These are phyloP conservation scores for Cyanoramphus novaezelandiae DNA, from an alignment of 2,113 vertebrate species.

Conservation along the genomic window DNA sequence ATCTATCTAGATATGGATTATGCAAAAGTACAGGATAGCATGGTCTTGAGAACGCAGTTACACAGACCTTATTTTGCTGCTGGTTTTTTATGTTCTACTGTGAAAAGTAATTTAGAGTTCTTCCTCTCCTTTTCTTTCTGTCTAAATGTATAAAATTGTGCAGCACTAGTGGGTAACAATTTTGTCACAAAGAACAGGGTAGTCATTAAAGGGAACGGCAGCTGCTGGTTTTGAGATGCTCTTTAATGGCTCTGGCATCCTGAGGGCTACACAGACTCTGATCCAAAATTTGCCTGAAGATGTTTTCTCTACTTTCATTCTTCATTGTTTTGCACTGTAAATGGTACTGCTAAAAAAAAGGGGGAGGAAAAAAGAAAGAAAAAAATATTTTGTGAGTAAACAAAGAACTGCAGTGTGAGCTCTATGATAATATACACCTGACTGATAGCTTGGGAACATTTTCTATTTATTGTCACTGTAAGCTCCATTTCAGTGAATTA, in stretches of 20 bases:
- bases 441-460: background rate
- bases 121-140: background rate
- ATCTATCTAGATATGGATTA: background rate
- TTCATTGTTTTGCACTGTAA: background rate
- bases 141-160: background rate
- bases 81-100: background rate
- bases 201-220: background rate
- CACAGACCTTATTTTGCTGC: background rate
- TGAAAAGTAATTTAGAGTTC: background rate
- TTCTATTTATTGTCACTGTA: background rate
- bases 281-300: background rate
- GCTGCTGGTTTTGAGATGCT: background rate
- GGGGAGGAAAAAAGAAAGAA: rapidly evolving
- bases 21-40: background rate
- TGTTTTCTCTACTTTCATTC: background rate
- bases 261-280: background rate
- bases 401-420: background rate
- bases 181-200: background rate
- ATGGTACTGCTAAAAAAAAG: background rate
- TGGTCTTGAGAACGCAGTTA: background rate
- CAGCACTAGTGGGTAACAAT: background rate
- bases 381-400: background rate
- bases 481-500: background rate
- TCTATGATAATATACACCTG: background rate
- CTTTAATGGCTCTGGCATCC: background rate